A percentile compares a stretch with the other conserved stretches of the same genome.
phyloP scores from a whole-genome alignment of 2,797 vertebrate genomes.

The Hydrolagus colliei region DNA sequence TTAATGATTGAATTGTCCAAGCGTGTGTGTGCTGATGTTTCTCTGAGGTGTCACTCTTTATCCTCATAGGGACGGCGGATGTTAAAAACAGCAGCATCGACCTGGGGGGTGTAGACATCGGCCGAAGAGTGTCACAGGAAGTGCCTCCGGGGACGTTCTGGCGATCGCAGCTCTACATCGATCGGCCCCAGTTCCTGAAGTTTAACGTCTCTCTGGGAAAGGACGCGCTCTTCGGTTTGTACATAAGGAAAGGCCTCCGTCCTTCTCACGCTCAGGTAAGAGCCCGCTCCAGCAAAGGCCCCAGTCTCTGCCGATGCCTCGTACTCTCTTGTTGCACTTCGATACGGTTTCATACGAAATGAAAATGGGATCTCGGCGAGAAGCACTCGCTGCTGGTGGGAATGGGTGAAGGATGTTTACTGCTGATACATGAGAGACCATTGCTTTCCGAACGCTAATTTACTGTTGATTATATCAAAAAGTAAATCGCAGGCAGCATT shows the following conservation, averaged over 20 bases:
- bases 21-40: not conserved
- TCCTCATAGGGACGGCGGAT: conserved; percentile 70
- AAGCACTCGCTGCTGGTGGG: not conserved
- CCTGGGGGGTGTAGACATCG: conserved; percentile 81
- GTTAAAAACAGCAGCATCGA: conserved; percentile 91
- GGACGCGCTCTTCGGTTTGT: conserved; percentile 79
- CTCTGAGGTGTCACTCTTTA: not conserved
- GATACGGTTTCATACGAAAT: not conserved
- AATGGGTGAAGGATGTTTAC: not conserved
- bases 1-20: not conserved
- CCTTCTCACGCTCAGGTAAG: conserved; percentile 77
- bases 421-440: too few relatives aligned
- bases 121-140: conserved; percentile 83
- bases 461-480: too few relatives aligned
- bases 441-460: too few relatives aligned
- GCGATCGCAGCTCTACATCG: conserved; percentile 74
- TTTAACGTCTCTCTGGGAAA: conserved; percentile 83
- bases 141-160: conserved; percentile 76
- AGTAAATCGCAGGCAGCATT: too few relatives aligned
- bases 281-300: too few relatives aligned
- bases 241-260: conserved; percentile 76
- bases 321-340: too few relatives aligned
- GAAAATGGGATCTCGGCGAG: too few relatives aligned
- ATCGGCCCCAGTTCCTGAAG: conserved; percentile 76
- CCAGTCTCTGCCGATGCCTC: too few relatives aligned